phyloP scores from a whole-genome alignment of 2,888 invertebrate genomes.

The Liopterus haemorrhoidalis region DNA sequence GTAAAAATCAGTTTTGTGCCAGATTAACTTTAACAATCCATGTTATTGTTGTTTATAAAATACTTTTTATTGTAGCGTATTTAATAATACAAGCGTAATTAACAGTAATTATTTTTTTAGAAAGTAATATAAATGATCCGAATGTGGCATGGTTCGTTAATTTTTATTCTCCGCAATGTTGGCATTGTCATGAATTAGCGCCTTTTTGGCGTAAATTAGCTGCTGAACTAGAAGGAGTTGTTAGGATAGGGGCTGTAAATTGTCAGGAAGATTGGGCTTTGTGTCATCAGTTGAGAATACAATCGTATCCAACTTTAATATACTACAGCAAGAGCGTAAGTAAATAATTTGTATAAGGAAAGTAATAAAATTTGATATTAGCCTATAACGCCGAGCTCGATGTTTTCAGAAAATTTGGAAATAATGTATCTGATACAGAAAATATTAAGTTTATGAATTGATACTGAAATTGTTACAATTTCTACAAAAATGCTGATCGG shows the following conservation, averaged over 20 bases:
- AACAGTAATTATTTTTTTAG: conserved; percentile 33
- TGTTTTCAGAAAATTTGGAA: too few species aligned
- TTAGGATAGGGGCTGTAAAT: conserved; percentile 76
- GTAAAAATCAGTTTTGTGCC: background rate
- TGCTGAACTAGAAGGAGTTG: conserved; percentile 68
- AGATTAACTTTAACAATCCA: too few species aligned
- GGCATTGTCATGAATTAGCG: conserved; percentile 76
- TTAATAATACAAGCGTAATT: conserved; percentile 1
- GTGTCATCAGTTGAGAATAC: conserved; percentile 68
- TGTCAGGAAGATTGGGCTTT: conserved; percentile 79
- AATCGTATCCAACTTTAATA: conserved; percentile 69
- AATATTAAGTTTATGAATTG: too few species aligned
- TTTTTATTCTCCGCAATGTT: conserved; percentile 81
- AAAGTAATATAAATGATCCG: conserved; percentile 47
- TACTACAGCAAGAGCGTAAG: conserved; percentile 52
- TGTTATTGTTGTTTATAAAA: too few species aligned
- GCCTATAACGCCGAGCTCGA: too few species aligned
- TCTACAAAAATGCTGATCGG: too few species aligned
- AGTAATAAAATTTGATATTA: conserved; percentile 7
- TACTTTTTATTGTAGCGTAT: background rate
- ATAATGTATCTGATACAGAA: too few species aligned
- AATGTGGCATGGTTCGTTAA: conserved; percentile 78
- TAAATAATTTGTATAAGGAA: background rate
- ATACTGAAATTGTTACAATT: too few species aligned
- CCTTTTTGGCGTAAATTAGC: conserved; percentile 78